These are phyloP conservation scores for Cotesia congregata DNA, from an alignment of 2,888 invertebrate species.

Conservation along the genomic window DNA sequence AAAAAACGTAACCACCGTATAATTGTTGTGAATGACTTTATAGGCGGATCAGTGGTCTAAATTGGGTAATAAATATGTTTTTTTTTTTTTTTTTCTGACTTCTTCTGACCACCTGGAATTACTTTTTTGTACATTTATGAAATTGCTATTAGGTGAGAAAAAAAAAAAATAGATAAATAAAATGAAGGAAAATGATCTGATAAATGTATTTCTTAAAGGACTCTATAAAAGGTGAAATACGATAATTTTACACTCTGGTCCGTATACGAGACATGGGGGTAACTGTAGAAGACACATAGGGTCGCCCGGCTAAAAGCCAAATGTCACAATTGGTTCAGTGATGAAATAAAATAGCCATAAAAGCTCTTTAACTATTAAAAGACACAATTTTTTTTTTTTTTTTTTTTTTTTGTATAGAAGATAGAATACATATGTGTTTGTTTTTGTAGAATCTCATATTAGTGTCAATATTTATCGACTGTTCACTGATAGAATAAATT, in stretches of 20 bases:
- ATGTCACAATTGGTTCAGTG: conserved; percentile 51
- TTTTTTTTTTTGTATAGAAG: conserved; percentile 23
- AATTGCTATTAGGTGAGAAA: not conserved
- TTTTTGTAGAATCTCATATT: not conserved
- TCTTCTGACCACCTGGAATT: not conserved
- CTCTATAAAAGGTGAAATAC: conserved; percentile 27
- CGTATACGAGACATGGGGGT: conserved; percentile 22
- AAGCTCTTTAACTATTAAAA: conserved; percentile 13
- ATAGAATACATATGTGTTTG: conserved; percentile 7
- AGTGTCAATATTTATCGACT: not conserved
- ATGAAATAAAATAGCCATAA: conserved; percentile 30
- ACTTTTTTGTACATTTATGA: not conserved
- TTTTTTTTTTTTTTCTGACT: not conserved
- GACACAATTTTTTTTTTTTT: conserved; percentile 34
- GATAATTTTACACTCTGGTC: conserved; percentile 48
- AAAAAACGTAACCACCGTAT: conserved; percentile 50
- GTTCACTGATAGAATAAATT: too few species aligned
- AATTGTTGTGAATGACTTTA: conserved; percentile 50
- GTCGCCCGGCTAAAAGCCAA: conserved; percentile 52
- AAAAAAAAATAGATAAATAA: not conserved
- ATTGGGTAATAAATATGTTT: not conserved
- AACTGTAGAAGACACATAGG: conserved; percentile 50
- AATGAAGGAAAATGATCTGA: not conserved
- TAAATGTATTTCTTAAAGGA: not conserved
- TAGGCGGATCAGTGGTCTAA: conserved; percentile 5